These are phyloP conservation scores for Resseliella maxima DNA, from an alignment of 2,888 invertebrate species.

Conservation along the genomic window DNA sequence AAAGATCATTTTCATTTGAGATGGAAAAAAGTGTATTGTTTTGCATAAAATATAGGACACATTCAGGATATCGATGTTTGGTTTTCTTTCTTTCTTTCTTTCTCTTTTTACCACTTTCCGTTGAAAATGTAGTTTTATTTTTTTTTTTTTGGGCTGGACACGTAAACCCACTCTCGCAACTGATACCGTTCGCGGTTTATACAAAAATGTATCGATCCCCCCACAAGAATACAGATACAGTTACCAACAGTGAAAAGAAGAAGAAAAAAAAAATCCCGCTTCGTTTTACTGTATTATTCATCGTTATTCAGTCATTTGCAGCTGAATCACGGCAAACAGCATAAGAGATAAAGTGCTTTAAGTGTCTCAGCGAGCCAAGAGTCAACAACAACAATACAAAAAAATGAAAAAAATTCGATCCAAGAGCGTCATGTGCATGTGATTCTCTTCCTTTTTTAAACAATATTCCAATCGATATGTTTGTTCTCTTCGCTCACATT, in stretches of 20 bases:
- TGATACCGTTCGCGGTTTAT: conserved; percentile 20
- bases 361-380: conserved; percentile 23
- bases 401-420: too few species aligned
- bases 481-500: not conserved
- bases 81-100: not conserved
- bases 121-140: not conserved
- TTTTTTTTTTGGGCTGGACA: not conserved
- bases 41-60: conserved; percentile 41
- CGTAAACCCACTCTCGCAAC: not conserved
- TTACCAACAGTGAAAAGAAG: not conserved
- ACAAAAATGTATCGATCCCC: not conserved
- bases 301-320: conserved; percentile 27
- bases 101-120: not conserved
- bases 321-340: conserved; percentile 24
- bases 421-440: conserved; percentile 21
- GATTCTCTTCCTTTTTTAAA: not conserved
- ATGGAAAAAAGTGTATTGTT: not conserved
- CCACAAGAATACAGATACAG: conserved; percentile 30
- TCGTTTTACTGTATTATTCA: conserved; percentile 7
- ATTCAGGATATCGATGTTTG: conserved; percentile 19
- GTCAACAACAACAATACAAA: too few species aligned
- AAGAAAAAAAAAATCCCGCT: not conserved
- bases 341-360: conserved; percentile 10
- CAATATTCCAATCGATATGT: not conserved
- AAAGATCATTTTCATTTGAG: conserved; percentile 2